A percentile compares a stretch with the other conserved stretches of the same genome.
These are phyloP conservation scores for Polymixis lichenea DNA, from an alignment of 2,888 invertebrate genomes.

Conservation along the genomic window DNA sequence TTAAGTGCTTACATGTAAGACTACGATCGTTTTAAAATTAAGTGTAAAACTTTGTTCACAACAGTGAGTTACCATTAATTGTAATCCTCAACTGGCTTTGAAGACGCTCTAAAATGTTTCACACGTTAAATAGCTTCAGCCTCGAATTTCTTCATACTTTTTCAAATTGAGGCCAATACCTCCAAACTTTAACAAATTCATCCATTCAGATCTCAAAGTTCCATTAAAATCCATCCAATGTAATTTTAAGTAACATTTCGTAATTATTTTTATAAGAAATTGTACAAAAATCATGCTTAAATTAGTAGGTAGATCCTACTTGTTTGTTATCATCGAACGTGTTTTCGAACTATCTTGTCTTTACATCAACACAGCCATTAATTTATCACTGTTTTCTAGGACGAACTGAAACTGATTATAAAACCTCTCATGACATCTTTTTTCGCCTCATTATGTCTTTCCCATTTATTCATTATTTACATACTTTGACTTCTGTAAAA, in stretches of 20 bases:
- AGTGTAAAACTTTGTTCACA: neutral
- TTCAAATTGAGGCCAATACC: neutral
- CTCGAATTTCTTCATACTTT: neutral
- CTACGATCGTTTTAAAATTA: slow-evolving; percentile 8
- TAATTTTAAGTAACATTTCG: slow-evolving; percentile 14
- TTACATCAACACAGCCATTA: too few relatives aligned
- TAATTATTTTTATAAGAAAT: neutral
- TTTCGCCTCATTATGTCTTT: neutral
- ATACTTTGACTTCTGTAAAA: neutral
- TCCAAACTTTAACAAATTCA: neutral
- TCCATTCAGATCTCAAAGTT: slow-evolving; percentile 19
- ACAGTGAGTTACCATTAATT: neutral
- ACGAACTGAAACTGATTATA: neutral
- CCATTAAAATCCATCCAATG: slow-evolving; percentile 28
- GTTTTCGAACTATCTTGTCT: neutral
- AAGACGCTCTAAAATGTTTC: slow-evolving; percentile 1
- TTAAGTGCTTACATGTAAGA: slow-evolving; percentile 9
- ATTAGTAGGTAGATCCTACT: neutral
- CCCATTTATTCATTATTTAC: neutral
- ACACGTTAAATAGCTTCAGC: neutral
- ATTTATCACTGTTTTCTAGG: neutral
- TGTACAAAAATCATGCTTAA: slow-evolving; percentile 17
- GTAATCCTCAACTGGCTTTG: neutral
- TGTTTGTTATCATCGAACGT: neutral
- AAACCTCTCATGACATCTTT: neutral